Evolutionary conservation across 2,797 vertebrate genomes (phyloP).

Genomic region (Nyctalus aviator): DNA sequence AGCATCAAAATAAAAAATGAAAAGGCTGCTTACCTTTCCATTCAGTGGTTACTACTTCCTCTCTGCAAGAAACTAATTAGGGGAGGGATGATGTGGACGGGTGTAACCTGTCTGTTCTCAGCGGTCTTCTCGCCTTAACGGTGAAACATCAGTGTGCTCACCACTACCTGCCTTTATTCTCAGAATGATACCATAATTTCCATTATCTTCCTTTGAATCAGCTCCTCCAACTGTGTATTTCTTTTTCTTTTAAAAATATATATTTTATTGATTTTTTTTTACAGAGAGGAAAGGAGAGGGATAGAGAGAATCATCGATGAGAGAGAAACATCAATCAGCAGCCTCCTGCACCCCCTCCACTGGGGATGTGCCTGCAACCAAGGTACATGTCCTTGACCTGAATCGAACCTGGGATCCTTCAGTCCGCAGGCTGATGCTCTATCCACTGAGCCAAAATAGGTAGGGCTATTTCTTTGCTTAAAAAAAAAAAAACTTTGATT

Average conservation of each 20-base stretch:
- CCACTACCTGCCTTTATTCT: not conserved
- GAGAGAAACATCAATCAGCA: too few species aligned
- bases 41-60: not conserved
- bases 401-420: too few species aligned
- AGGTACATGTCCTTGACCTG: too few species aligned
- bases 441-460: too few species aligned
- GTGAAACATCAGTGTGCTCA: not conserved
- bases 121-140: not conserved
- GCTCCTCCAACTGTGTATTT: not conserved
- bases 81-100: not conserved
- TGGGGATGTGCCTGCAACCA: too few species aligned
- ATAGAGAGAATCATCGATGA: too few species aligned
- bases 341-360: too few species aligned
- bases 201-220: not conserved
- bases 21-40: not conserved
- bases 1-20: too few species aligned
- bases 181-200: not conserved
- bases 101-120: not conserved
- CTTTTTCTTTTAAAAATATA: not conserved
- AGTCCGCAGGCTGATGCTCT: too few species aligned
- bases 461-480: not conserved
- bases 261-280: too few species aligned
- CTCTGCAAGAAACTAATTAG: not conserved
- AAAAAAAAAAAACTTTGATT: not conserved
- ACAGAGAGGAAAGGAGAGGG: too few species aligned